Percentiles rank a stretch among this genome's conserved stretches.
These are phyloP conservation scores for Campoplex capitator DNA, from an alignment of 2,888 invertebrate genomes.

Conservation along the genomic window DNA sequence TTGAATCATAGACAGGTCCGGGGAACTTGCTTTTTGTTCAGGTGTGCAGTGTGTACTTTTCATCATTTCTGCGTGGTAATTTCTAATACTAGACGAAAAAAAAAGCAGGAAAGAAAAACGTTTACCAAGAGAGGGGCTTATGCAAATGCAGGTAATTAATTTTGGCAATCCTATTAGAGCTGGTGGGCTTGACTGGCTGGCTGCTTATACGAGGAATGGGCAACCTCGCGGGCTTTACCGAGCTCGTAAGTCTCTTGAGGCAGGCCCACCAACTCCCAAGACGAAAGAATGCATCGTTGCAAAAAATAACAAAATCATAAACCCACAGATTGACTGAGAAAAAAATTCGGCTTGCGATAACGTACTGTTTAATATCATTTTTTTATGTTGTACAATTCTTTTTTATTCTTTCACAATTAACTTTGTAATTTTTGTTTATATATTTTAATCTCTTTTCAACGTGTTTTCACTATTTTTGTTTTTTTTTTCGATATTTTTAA, in stretches of 20 bases:
- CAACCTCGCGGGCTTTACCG: constrained; percentile 36
- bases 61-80: constrained; percentile 45
- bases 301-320: constrained; percentile 31
- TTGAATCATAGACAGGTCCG: neutral
- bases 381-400: neutral
- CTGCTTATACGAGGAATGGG: constrained; percentile 48
- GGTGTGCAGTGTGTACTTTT: constrained; percentile 13
- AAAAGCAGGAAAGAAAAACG: constrained; percentile 68
- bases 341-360: constrained; percentile 12
- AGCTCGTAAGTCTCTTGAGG: constrained; percentile 52
- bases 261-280: constrained; percentile 21
- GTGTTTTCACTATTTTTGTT: neutral
- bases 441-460: neutral
- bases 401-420: neutral
- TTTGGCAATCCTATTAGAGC: constrained; percentile 81
- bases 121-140: constrained; percentile 75
- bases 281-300: constrained; percentile 41
- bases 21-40: neutral
- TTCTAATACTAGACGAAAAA: constrained; percentile 10
- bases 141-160: constrained; percentile 82
- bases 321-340: neutral
- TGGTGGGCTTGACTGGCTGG: constrained; percentile 36
- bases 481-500: no score
- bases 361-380: neutral
- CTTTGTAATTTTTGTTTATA: neutral